Conservation (phyloP, 2,888 invertebrate species). For the Malacosoma neustria region DNA sequence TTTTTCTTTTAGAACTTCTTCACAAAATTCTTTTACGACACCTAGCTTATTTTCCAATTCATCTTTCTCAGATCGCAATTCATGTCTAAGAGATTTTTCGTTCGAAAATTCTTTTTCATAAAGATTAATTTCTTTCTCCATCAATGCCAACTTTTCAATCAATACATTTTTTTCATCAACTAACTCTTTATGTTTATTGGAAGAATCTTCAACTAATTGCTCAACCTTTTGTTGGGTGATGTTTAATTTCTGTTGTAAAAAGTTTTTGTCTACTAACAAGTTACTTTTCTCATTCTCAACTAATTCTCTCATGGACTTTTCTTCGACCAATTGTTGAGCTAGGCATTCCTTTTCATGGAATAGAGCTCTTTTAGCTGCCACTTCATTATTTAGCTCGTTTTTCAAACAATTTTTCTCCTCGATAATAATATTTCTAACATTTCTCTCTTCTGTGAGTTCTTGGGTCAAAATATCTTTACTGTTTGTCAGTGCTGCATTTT, state of each 20-base stretch:
- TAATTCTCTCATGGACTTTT: slow-evolving; percentile 25
- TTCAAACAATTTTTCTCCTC: slow-evolving; percentile 11
- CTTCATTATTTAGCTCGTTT: slow-evolving; percentile 13
- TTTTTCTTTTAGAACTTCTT: background rate
- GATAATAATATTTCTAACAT: slow-evolving; percentile 19
- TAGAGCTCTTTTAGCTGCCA: slow-evolving; percentile 10
- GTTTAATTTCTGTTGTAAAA: slow-evolving; percentile 13
- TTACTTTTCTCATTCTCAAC: slow-evolving; percentile 27
- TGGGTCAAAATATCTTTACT: slow-evolving; percentile 7
- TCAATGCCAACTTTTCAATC: background rate
- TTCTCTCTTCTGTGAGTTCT: slow-evolving; percentile 18
- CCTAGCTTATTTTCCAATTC: slow-evolving; percentile 1
- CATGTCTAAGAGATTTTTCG: slow-evolving; percentile 1
- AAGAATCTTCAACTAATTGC: background rate
- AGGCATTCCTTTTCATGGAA: slow-evolving; percentile 29
- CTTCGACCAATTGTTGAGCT: slow-evolving; percentile 30
- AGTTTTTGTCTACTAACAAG: slow-evolving; percentile 16
- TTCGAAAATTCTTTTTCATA: slow-evolving; percentile 2
- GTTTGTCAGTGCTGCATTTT: slow-evolving; percentile 7
- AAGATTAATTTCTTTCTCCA: slow-evolving; percentile 5
- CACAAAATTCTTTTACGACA: background rate
- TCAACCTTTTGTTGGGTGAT: background rate
- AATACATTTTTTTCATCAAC: slow-evolving; percentile 8
- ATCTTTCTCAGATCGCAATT: slow-evolving; percentile 1
- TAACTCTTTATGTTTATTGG: slow-evolving; percentile 1